Evolutionary conservation across 2,888 invertebrate species (phyloP).

Genomic region (Congeria kusceri): DNA sequence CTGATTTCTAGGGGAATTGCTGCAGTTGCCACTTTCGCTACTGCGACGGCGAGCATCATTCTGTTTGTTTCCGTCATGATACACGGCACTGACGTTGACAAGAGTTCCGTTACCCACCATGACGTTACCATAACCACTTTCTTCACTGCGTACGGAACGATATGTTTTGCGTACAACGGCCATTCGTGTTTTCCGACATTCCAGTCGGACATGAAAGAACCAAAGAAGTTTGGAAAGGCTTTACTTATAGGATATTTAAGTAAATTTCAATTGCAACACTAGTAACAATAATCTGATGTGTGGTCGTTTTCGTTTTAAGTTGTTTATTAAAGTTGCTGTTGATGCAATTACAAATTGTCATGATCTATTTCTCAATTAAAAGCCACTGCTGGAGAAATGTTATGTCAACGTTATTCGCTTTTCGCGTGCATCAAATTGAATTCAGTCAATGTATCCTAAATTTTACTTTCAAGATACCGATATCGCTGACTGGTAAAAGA

Average conservation of each 20-base stretch:
- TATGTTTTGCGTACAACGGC: slow-evolving; percentile 90
- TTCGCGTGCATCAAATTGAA: too few relatives aligned
- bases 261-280: slow-evolving; percentile 82
- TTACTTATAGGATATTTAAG: slow-evolving; percentile 90
- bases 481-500: too few relatives aligned
- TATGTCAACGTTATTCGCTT: too few relatives aligned
- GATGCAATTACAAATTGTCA: too few relatives aligned
- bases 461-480: too few relatives aligned
- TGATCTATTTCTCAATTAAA: too few relatives aligned
- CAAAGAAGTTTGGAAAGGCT: slow-evolving; percentile 90
- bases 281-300: too few relatives aligned
- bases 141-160: slow-evolving; percentile 89
- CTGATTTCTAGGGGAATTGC: slow-evolving; percentile 88
- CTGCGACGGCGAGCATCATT: slow-evolving; percentile 88
- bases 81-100: slow-evolving; percentile 85
- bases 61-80: slow-evolving; percentile 88
- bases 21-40: slow-evolving; percentile 88
- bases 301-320: too few relatives aligned
- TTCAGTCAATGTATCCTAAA: too few relatives aligned
- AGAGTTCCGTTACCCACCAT: slow-evolving; percentile 33
- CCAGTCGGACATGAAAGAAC: slow-evolving; percentile 95
- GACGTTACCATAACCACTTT: slow-evolving; percentile 87
- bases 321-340: too few relatives aligned
- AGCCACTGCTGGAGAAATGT: too few relatives aligned
- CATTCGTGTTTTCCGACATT: slow-evolving; percentile 92